phyloP scores from a whole-genome alignment of 1,140 invertebrate genomes.

The Hermetia illucens region DNA sequence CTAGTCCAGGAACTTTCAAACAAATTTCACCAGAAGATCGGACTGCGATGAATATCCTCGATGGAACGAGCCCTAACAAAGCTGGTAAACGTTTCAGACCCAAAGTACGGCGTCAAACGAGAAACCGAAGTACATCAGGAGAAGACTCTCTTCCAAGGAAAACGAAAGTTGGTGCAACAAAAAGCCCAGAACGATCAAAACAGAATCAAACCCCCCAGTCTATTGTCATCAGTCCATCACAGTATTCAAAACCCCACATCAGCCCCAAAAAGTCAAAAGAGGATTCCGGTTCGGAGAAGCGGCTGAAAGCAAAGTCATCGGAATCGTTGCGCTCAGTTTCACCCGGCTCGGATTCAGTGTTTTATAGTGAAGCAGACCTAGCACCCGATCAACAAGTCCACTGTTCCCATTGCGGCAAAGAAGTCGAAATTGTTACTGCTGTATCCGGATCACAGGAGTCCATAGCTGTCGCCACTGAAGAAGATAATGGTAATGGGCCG shows the following conservation, averaged over 20 bases:
- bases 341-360: slow-evolving; percentile 76
- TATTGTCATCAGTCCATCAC: slow-evolving; percentile 13
- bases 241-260: slow-evolving; percentile 1
- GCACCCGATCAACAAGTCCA: slow-evolving; percentile 32
- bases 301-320: slow-evolving; percentile 67
- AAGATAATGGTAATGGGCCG: slow-evolving; percentile 24
- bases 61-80: slow-evolving; percentile 22
- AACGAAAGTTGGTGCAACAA: not conserved
- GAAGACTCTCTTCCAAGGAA: slow-evolving; percentile 14
- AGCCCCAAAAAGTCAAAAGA: slow-evolving; percentile 12
- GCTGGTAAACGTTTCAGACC: slow-evolving; percentile 29
- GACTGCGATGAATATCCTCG: slow-evolving; percentile 8
- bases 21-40: slow-evolving; percentile 19
- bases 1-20: slow-evolving; percentile 6
- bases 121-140: slow-evolving; percentile 15
- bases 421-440: slow-evolving; percentile 44
- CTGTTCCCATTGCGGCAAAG: slow-evolving; percentile 67
- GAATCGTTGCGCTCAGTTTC: slow-evolving; percentile 71
- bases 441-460: slow-evolving; percentile 29
- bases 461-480: slow-evolving; percentile 18
- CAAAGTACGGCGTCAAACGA: slow-evolving; percentile 24
- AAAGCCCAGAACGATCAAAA: slow-evolving; percentile 8
- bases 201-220: slow-evolving; percentile 12
- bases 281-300: slow-evolving; percentile 26
- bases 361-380: slow-evolving; percentile 65